Base-by-base conservation (phyloP, 2,113 vertebrate species). In the Kryptolebias marmoratus region DNA sequence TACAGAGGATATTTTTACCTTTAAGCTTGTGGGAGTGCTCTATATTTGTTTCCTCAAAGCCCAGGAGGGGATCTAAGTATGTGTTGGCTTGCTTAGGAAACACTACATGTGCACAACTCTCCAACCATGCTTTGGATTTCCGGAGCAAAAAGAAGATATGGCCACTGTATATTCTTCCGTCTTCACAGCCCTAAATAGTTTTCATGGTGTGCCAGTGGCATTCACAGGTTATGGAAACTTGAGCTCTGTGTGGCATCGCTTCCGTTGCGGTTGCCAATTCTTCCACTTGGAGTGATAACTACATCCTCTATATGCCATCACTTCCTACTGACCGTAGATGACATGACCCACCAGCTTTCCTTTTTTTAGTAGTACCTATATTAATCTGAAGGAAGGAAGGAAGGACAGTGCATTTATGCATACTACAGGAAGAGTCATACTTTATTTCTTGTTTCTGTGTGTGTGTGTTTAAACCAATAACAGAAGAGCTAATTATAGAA, bases 171-270 rank as follows among this genome's bases (percentile, higher is more conserved):
- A 79, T 85, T 88, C 59, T 53, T 80, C 58, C 81, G 81, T 77
- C 68, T 68, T 75, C 52, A 1, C 65, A 56, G 68, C 78, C 79
- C 54, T 75, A 91, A 93, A 92, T 91, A 84, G 89, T 75, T 79
- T 79, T 76, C 60, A 65, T 68, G 83, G 80, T 68, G 76, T 42
- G 60, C 71, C 60, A 44, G 42, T 30, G 64, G 85, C 79, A 71
- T 84, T 75, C 39, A 18, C 73, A 80, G 80, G 75, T 89, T 84
- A 59, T 83, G 68, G 77, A 85, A 86, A 89, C 66, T 59, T 28
- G 60, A 88, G 74, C 85, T 65, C 30, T 70, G 68, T 70, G 75
- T 61, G 71, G 66, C 71, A 72, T 75, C 2, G 64, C 74, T 87
- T 85, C 75, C 71, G 27, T 75, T 88, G 77, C 59, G 28, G 52